Evolutionary conservation across 2,113 vertebrate species (phyloP).

Genomic region (Emydura subglobosa): DNA sequence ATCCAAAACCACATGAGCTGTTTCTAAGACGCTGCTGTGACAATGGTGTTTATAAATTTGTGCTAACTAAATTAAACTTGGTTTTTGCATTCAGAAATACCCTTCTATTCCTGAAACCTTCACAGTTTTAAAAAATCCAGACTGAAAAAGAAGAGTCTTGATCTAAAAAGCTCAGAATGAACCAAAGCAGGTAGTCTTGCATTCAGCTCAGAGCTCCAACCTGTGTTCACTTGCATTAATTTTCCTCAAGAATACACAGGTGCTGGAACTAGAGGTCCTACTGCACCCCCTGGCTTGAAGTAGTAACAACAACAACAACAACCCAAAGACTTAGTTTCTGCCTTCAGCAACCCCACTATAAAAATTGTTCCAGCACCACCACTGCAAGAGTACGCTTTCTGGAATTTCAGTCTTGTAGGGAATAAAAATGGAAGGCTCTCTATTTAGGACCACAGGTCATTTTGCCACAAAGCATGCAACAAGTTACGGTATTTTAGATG

Average conservation of each 20-base stretch:
- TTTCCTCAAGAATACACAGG: neutral
- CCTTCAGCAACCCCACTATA: too few relatives aligned
- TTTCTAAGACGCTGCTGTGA: neutral
- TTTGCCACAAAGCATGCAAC: neutral
- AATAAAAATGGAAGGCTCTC: neutral
- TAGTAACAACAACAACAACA: too few relatives aligned
- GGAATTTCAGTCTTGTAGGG: neutral
- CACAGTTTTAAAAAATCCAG: neutral
- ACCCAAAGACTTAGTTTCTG: too few relatives aligned
- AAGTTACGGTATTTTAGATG: neutral
- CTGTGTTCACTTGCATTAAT: neutral
- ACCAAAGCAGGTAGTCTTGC: neutral
- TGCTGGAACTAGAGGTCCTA: too few relatives aligned
- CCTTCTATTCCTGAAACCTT: neutral
- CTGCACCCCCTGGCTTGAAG: too few relatives aligned
- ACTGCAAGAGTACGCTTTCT: neutral
- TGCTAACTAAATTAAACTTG: neutral
- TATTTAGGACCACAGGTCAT: neutral
- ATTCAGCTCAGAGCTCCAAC: neutral
- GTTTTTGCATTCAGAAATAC: neutral
- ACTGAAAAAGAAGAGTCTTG: neutral
- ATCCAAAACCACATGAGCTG: slow-evolving; percentile 10
- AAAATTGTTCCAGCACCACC: too few relatives aligned
- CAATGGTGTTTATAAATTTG: neutral
- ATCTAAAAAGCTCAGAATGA: neutral